These are phyloP conservation scores for Holacanthella duospinosa DNA, from an alignment of 2,888 invertebrate species.

Conservation along the genomic window DNA sequence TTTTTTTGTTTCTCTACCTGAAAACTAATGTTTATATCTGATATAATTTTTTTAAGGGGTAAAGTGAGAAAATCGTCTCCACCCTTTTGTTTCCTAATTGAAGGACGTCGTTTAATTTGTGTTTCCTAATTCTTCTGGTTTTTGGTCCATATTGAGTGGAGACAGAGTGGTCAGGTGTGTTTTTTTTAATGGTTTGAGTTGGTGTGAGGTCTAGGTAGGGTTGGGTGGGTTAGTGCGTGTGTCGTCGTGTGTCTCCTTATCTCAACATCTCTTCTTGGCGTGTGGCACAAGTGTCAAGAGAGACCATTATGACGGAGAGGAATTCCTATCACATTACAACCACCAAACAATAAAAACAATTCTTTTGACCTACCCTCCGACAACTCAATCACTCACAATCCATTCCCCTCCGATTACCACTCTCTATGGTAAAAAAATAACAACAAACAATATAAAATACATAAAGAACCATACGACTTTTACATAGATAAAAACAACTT, in stretches of 20 bases:
- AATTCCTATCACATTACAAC: background rate
- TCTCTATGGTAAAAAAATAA: background rate
- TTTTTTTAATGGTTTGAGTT: background rate
- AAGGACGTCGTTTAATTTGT: too few relatives aligned
- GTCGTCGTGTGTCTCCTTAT: constrained; percentile 3
- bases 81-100: too few relatives aligned
- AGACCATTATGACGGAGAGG: background rate
- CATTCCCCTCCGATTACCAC: background rate
- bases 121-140: too few relatives aligned
- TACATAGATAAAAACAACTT: too few relatives aligned
- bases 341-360: background rate
- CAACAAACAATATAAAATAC: too few relatives aligned
- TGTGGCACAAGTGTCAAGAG: background rate
- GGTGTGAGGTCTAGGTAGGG: background rate
- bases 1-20: too few relatives aligned
- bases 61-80: too few relatives aligned
- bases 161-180: too few relatives aligned
- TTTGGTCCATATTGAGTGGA: too few relatives aligned
- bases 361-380: background rate
- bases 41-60: too few relatives aligned
- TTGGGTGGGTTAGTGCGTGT: background rate
- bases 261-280: background rate
- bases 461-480: too few relatives aligned
- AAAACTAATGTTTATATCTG: too few relatives aligned
- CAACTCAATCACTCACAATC: background rate